Conservation (phyloP, 1,140 invertebrate species). For the Drosophila kanapiae region DNA sequence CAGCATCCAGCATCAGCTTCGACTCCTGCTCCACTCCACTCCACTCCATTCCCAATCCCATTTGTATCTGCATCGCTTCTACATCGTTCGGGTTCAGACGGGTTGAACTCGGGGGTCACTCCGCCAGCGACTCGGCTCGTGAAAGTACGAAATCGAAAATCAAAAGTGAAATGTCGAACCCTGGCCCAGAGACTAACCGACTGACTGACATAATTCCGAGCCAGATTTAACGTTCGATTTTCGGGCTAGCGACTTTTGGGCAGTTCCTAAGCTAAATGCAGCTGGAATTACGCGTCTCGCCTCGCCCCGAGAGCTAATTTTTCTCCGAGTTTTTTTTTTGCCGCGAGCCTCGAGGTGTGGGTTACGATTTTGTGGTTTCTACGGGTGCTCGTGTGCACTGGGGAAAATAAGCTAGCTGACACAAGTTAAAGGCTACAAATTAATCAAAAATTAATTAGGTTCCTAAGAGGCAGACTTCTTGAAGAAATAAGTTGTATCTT, state of each 20-base stretch:
- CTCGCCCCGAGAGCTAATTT: conserved; percentile 30
- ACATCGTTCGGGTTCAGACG: conserved; percentile 41
- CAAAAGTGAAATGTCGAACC: conserved; percentile 66
- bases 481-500: background rate
- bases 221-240: conserved; percentile 16
- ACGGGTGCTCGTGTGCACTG: conserved; percentile 14
- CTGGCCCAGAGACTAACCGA: conserved; percentile 50
- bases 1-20: conserved; percentile 5
- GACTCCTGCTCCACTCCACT: conserved; percentile 11
- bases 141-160: conserved; percentile 75
- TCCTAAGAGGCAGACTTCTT: background rate
- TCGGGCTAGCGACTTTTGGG: background rate
- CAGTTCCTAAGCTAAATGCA: conserved; percentile 41
- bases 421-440: background rate
- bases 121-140: conserved; percentile 50
- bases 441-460: no score
- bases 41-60: conserved; percentile 30
- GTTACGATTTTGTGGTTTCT: conserved; percentile 64
- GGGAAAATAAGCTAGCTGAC: background rate
- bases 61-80: conserved; percentile 55
- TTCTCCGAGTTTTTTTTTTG: conserved; percentile 35
- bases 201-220: conserved; percentile 41
- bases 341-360: conserved; percentile 57
- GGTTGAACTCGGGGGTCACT: conserved; percentile 65
- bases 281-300: conserved; percentile 52